Evolutionary conservation across 2,113 vertebrate genomes (phyloP).

Genomic region (Lophius piscatorius): DNA sequence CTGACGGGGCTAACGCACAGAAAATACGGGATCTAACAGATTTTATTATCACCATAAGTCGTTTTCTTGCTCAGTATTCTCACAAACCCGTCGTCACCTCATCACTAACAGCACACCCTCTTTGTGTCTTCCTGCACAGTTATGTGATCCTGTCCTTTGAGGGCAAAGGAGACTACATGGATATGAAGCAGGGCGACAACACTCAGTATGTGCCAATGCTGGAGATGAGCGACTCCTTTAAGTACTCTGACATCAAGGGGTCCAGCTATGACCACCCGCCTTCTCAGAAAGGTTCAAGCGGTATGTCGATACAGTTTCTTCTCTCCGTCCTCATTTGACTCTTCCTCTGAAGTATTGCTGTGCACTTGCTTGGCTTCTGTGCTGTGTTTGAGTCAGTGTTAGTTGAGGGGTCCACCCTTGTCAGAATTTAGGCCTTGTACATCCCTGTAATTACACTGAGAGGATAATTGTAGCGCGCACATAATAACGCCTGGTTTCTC

Average conservation of each 20-base stretch:
- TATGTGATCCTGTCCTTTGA: constrained; percentile 98
- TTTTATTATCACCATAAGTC: neutral
- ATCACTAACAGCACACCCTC: constrained; percentile 7
- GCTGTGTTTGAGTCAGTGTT: constrained; percentile 59
- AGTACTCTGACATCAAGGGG: constrained; percentile 91
- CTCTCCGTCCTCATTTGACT: constrained; percentile 18
- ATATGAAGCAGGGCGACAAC: constrained; percentile 95
- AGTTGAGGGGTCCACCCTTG: constrained; percentile 71
- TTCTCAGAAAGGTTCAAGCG: constrained; percentile 86
- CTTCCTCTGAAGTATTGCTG: constrained; percentile 33
- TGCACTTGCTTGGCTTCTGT: constrained; percentile 39
- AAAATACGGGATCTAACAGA: neutral
- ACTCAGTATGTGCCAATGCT: constrained; percentile 98
- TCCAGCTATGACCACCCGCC: constrained; percentile 93
- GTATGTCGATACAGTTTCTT: constrained; percentile 65
- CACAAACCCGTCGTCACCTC: neutral
- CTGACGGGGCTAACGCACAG: constrained; percentile 20
- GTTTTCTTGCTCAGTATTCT: neutral
- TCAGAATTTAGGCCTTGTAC: constrained; percentile 64
- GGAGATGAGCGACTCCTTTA: constrained; percentile 90
- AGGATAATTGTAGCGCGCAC: constrained; percentile 75
- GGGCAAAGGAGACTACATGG: constrained; percentile 97
- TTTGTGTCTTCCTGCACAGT: constrained; percentile 71
- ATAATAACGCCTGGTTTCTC: constrained; percentile 73
- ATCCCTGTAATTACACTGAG: constrained; percentile 75